Evolutionary conservation across 1,140 invertebrate species (phyloP).

Genomic region (Physella acuta): DNA sequence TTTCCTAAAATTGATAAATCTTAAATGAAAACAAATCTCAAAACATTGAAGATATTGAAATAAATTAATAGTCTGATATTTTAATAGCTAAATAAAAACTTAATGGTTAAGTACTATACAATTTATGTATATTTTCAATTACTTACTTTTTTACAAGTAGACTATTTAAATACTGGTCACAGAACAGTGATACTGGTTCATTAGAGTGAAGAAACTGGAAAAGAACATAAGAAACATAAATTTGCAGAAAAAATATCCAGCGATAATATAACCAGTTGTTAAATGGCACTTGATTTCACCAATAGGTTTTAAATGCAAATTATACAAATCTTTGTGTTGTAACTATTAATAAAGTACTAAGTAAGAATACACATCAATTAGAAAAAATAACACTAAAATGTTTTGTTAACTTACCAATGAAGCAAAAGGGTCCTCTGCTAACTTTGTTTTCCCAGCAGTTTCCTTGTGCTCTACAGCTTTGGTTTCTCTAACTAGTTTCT

Average conservation of each 20-base stretch:
- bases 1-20: too few species aligned
- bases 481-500: constrained; percentile 11
- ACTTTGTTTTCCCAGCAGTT: background rate
- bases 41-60: background rate
- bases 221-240: background rate
- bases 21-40: constrained; percentile 1
- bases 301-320: too few species aligned
- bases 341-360: too few species aligned
- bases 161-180: constrained; percentile 19
- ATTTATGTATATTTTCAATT: too few species aligned
- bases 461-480: background rate
- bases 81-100: background rate
- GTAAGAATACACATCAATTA: too few species aligned
- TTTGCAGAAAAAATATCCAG: too few species aligned
- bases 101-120: too few species aligned
- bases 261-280: too few species aligned
- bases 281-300: too few species aligned
- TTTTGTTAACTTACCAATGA: constrained; percentile 7
- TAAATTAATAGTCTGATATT: background rate
- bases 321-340: too few species aligned
- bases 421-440: background rate
- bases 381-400: too few species aligned
- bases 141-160: constrained; percentile 24
- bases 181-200: constrained; percentile 15
- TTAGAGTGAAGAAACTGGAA: constrained; percentile 19